Evolutionary conservation across 1,140 invertebrate genomes (phyloP).

Genomic region (Sipha flava): DNA sequence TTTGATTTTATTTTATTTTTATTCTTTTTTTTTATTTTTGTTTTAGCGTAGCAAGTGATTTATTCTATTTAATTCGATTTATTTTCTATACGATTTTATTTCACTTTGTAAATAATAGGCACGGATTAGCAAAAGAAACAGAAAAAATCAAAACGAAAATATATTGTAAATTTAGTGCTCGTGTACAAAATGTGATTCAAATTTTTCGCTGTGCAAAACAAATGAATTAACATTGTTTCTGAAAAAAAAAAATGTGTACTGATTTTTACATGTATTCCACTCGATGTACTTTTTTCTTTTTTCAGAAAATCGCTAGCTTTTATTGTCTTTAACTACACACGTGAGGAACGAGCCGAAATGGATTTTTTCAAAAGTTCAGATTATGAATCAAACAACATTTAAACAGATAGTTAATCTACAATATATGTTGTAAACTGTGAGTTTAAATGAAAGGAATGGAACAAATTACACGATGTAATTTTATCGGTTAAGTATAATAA

Average conservation of each 20-base stretch:
- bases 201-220: constrained; percentile 23
- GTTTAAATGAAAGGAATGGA: too few species aligned
- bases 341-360: too few species aligned
- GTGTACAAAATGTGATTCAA: constrained; percentile 29
- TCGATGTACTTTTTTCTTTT: not conserved
- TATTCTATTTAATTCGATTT: constrained; percentile 10
- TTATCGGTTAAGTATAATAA: too few species aligned
- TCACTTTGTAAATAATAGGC: constrained; percentile 27
- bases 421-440: too few species aligned
- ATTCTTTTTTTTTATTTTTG: not conserved
- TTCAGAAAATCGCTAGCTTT: too few species aligned
- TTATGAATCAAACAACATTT: too few species aligned
- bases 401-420: too few species aligned
- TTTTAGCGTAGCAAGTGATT: not conserved
- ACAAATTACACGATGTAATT: too few species aligned
- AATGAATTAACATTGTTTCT: constrained; percentile 24
- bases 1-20: not conserved
- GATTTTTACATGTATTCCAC: not conserved
- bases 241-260: constrained; percentile 18
- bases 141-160: not conserved
- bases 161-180: constrained; percentile 9
- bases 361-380: too few species aligned
- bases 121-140: constrained; percentile 1
- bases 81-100: constrained; percentile 26
- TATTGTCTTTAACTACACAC: too few species aligned